Base-by-base conservation (phyloP, 2,888 invertebrate genomes). In the Calliopum simillimum region DNA sequence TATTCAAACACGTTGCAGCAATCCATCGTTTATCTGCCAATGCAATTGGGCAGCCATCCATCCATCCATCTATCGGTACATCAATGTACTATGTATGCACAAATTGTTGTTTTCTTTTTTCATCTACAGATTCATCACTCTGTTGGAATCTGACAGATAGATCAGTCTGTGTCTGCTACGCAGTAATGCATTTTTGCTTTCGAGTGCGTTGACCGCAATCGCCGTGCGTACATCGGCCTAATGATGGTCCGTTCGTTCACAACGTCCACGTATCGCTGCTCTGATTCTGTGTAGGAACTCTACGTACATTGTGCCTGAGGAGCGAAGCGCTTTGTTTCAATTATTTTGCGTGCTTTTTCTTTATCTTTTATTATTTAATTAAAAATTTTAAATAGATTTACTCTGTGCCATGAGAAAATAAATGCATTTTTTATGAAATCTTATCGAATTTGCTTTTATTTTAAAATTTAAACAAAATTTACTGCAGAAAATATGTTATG, bases 281-380 rank as follows among this genome's bases (percentile, higher is more conserved):
- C 33, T 33, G 33, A 33, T 33, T 33, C 33, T 33, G 33, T 33
- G 4, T n/a, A n/a, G n/a, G n/a, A n/a, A 1, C 8, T 3, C 1
- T 8, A 6, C 4, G 2, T 8, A 33, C 33, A 33, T 33, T 33
- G 33, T 33, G 33, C 33, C 33, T 12, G 43, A 13, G 41, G 19
- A 49, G 4, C 21, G 16, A 19, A 59, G 19, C 41, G 59, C 59
- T 19, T 43, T 19, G n/a, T 13, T 16, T n/a, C 19, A 19, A 59
- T 13, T 59, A 11, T 19, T 59, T 59, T 59, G 43, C 59, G 43
- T 59, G 59, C 59, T 33, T 58, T 59, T 33, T 33, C 33, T 33
- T 33, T 33, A 33, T 33, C 33, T 59, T 59, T 59, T 41, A 33
- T 33, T 33, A 41, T 41, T 59, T 59, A 33, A 59, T 59, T 59